Percentiles rank a stretch among this genome's conserved stretches.
Conservation (phyloP, 2,113 vertebrate genomes). For the Rhynchopsitta pachyrhyncha region DNA sequence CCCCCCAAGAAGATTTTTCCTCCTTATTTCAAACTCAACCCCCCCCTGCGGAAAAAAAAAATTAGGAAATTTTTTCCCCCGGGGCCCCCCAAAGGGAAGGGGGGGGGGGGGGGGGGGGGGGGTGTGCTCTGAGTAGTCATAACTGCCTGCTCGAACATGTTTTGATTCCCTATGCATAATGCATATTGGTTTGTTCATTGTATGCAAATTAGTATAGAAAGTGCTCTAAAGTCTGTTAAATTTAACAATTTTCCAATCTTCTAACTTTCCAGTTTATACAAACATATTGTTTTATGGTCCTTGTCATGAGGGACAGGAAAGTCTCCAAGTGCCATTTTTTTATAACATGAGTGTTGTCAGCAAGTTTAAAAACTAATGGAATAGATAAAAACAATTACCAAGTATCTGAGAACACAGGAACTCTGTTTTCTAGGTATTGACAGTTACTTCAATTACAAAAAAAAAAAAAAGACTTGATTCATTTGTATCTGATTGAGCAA, state of each 20-base stretch:
- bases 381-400: neutral
- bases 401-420: neutral
- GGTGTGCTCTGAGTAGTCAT: neutral
- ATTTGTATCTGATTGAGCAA: neutral
- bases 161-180: neutral
- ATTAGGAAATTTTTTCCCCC: neutral
- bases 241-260: neutral
- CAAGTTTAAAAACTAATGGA: neutral
- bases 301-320: neutral
- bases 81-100: neutral
- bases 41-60: too few relatives aligned
- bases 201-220: neutral
- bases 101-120: too few relatives aligned
- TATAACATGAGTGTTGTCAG: neutral
- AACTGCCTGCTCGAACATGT: neutral
- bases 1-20: too few relatives aligned
- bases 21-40: too few relatives aligned
- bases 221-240: neutral
- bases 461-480: neutral
- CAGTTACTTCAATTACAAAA: neutral
- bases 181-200: neutral
- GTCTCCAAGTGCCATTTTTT: neutral
- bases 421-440: neutral
- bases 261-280: neutral
- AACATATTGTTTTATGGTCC: neutral